phyloP scores from a whole-genome alignment of 2,113 vertebrate species.

The Holacanthus passer region DNA sequence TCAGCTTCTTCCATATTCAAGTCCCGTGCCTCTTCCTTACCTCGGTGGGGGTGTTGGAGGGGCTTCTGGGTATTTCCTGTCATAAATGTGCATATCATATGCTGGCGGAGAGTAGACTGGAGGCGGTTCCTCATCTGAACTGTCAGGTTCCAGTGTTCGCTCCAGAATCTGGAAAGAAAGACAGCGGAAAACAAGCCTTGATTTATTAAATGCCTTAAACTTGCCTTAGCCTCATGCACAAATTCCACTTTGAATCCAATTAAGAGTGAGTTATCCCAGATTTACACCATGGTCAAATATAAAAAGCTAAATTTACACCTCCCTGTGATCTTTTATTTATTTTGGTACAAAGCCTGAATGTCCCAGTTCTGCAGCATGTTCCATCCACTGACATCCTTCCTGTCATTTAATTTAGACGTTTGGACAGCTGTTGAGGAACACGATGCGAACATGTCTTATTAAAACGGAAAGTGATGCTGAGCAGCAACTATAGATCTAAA shows the following conservation, averaged over 20 bases:
- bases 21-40: slow-evolving; percentile 72
- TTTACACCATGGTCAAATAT: not conserved
- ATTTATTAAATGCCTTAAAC: not conserved
- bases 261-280: not conserved
- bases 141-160: slow-evolving; percentile 95
- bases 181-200: not conserved
- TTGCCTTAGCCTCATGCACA: not conserved
- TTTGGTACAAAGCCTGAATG: slow-evolving; percentile 1
- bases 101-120: slow-evolving; percentile 95
- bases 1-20: not conserved
- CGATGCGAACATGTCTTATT: not conserved
- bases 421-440: not conserved
- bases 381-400: not conserved
- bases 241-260: not conserved
- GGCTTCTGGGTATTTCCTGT: slow-evolving; percentile 86
- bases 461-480: not conserved
- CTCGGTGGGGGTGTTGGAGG: slow-evolving; percentile 90
- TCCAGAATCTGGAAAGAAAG: slow-evolving; percentile 89
- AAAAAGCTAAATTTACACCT: slow-evolving; percentile 11
- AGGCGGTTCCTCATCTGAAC: slow-evolving; percentile 96
- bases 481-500: not conserved
- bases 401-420: slow-evolving; percentile 7
- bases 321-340: slow-evolving; percentile 1
- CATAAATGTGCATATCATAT: slow-evolving; percentile 90
- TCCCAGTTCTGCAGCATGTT: not conserved